Evolutionary conservation across 1,140 invertebrate genomes (phyloP).

Genomic region (Aradophagus sp.): DNA sequence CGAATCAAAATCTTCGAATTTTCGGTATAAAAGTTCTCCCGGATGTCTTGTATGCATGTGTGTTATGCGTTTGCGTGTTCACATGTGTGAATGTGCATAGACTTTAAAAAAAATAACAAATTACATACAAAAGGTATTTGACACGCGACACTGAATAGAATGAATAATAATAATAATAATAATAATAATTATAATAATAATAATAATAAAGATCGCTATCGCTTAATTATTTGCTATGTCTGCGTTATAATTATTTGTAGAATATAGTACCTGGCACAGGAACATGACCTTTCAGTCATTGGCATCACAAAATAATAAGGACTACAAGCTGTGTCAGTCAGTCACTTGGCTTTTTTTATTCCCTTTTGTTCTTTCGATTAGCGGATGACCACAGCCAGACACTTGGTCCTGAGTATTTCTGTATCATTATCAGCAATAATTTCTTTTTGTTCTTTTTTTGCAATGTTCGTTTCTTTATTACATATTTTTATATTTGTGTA

Average conservation of each 20-base stretch:
- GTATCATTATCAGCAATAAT: constrained; percentile 60
- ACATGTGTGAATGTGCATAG: constrained; percentile 60
- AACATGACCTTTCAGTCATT: constrained; percentile 76
- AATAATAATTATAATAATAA: constrained; percentile 22
- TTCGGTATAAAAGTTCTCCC: too few relatives aligned
- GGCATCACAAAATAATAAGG: constrained; percentile 75
- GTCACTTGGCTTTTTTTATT: constrained; percentile 48
- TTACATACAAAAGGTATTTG: constrained; percentile 68
- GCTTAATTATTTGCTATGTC: constrained; percentile 62
- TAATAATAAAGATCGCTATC: constrained; percentile 49
- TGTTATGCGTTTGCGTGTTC: too few relatives aligned
- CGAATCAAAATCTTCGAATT: too few relatives aligned
- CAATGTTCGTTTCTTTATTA: constrained; percentile 6
- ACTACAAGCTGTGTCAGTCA: constrained; percentile 72
- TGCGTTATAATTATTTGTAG: constrained; percentile 70
- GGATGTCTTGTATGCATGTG: too few relatives aligned
- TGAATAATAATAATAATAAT: constrained; percentile 60
- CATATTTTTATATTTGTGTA: constrained; percentile 44
- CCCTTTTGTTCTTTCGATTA: constrained; percentile 24
- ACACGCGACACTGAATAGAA: constrained; percentile 61
- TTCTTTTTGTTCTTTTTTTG: constrained; percentile 10
- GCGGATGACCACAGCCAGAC: constrained; percentile 72
- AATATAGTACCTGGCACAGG: constrained; percentile 77
- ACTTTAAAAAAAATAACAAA: constrained; percentile 76
- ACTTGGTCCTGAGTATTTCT: constrained; percentile 76